Conservation (phyloP, 30 jellyfish, hydroid and myxozoan species). For the Cassiopea andromeda region DNA sequence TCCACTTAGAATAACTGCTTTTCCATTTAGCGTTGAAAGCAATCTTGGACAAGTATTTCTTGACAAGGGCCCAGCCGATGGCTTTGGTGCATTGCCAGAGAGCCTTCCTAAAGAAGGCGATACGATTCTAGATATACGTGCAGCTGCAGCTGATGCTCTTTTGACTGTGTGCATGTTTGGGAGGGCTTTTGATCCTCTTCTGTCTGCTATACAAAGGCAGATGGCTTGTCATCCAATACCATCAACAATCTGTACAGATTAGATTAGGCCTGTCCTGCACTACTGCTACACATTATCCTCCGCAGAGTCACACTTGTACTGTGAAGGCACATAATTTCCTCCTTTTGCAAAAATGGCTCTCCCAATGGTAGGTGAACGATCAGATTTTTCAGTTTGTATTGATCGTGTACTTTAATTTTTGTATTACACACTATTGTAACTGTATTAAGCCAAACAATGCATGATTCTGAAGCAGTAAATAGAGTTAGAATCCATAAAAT, state of each 20-base stretch:
- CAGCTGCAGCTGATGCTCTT: conserved; percentile 21
- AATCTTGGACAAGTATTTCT: background rate
- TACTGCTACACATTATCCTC: background rate
- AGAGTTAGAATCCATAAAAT: no score
- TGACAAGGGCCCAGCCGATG: background rate
- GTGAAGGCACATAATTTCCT: no score
- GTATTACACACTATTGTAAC: no score
- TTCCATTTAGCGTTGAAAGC: conserved; percentile 10
- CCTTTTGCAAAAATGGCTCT: no score
- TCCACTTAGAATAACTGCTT: background rate
- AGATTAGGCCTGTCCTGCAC: background rate
- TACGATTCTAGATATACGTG: conserved; percentile 22
- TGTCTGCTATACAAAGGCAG: background rate
- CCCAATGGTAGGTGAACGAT: no score
- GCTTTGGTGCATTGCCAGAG: background rate
- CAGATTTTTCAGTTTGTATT: no score
- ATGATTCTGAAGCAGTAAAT: no score
- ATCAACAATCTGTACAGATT: background rate
- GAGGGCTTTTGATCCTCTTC: background rate
- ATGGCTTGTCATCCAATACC: background rate
- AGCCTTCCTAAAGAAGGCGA: background rate
- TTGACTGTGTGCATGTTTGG: conserved; percentile 42
- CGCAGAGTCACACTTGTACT: background rate
- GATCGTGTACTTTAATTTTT: no score
- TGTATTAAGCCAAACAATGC: no score